These are phyloP conservation scores for Neomonachus schauinslandi DNA, from an alignment of 2,113 vertebrate species.

Conservation along the genomic window DNA sequence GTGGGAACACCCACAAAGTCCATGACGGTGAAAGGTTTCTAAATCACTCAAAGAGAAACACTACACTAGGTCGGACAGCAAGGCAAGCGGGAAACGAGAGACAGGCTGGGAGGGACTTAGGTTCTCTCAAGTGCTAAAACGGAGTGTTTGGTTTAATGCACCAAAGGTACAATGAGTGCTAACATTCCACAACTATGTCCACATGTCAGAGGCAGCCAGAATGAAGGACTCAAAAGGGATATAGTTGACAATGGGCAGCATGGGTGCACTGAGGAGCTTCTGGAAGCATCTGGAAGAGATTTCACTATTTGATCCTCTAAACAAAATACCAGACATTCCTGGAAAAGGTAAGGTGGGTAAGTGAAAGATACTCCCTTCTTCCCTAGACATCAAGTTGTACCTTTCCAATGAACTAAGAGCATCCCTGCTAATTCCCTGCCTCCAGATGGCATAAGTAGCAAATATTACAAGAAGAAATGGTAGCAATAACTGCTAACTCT, in stretches of 20 bases:
- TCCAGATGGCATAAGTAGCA: neutral
- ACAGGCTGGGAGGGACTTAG: fast-evolving
- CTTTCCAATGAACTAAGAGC: neutral
- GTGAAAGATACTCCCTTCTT: neutral
- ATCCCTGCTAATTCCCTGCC: neutral
- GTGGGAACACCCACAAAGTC: no score
- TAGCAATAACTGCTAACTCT: neutral
- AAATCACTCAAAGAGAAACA: neutral
- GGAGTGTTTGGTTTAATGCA: neutral
- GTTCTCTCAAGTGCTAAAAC: neutral
- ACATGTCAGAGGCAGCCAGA: neutral
- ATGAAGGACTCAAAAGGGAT: neutral
- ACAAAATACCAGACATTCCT: neutral
- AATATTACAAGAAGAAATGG: neutral
- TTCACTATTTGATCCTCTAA: neutral
- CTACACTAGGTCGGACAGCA: no score
- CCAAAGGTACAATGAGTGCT: fast-evolving
- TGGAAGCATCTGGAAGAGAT: neutral
- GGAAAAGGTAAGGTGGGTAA: neutral
- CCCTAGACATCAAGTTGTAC: neutral
- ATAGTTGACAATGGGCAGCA: neutral
- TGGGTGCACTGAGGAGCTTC: neutral
- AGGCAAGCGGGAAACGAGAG: neutral
- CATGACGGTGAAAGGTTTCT: neutral
- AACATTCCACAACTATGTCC: fast-evolving